Conservation (phyloP, 2,888 invertebrate genomes). For the Machimus atricapillus region DNA sequence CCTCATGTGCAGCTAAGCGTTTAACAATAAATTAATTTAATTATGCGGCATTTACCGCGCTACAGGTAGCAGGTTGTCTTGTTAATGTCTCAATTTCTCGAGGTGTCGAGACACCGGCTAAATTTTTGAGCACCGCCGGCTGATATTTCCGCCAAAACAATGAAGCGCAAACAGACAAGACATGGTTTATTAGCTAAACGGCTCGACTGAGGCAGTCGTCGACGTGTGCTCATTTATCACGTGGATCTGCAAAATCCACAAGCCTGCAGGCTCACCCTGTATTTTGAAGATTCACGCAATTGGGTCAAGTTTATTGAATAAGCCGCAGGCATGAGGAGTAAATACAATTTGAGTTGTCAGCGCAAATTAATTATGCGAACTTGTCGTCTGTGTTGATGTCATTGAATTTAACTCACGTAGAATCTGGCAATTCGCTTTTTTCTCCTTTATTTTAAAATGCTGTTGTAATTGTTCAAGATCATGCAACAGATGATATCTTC, state of each 20-base stretch:
- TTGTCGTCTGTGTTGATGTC: conserved; percentile 13
- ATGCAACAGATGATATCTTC: background rate
- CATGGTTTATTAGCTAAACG: background rate
- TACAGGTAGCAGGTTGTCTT: background rate
- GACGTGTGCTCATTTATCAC: background rate
- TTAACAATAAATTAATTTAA: conserved; percentile 28
- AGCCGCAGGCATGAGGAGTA: background rate
- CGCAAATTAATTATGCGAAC: conserved; percentile 34
- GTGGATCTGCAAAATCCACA: background rate
- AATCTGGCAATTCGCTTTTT: background rate
- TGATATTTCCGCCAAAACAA: conserved; percentile 22
- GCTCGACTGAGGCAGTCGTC: background rate
- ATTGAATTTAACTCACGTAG: conserved; percentile 20
- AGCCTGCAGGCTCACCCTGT: background rate
- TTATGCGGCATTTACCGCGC: background rate
- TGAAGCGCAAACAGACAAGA: background rate
- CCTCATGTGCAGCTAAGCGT: background rate
- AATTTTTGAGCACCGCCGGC: background rate
- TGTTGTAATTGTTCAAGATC: background rate
- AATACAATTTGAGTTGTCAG: conserved; percentile 23
- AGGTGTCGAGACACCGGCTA: conserved; percentile 4
- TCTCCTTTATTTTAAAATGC: background rate
- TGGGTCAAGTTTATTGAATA: conserved; percentile 19
- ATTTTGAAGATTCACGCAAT: conserved; percentile 14
- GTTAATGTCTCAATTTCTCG: conserved; percentile 22